Percentiles rank a stretch among this genome's conserved stretches.
Conservation (phyloP, 2,888 invertebrate genomes). For the Lasioglossum vierecki region DNA sequence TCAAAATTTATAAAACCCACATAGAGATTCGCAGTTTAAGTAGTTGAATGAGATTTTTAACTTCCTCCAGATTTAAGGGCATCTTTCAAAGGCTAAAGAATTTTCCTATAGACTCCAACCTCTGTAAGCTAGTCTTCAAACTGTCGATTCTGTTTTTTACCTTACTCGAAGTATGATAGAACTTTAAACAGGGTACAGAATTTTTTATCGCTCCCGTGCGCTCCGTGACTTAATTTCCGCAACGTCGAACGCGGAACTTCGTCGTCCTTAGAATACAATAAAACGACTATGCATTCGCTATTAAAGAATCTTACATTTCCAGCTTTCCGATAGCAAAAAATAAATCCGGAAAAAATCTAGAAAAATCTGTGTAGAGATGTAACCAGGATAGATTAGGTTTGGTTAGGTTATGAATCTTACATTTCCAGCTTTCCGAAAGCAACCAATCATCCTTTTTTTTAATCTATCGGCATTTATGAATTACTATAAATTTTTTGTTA, state of each 20-base stretch:
- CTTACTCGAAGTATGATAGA: background rate
- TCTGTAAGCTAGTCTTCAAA: background rate
- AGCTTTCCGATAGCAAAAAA: background rate
- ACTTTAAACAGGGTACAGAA: background rate
- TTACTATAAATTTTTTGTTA: too few relatives aligned
- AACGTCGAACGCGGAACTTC: background rate
- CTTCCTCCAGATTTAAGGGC: background rate
- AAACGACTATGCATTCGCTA: background rate
- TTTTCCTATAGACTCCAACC: background rate
- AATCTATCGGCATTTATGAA: too few relatives aligned
- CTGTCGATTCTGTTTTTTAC: background rate
- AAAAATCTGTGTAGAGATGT: too few relatives aligned
- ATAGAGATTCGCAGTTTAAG: background rate
- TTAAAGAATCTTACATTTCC: background rate
- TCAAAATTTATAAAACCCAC: background rate
- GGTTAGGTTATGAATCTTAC: too few relatives aligned
- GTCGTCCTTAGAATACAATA: background rate
- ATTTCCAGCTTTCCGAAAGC: background rate
- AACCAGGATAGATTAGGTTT: too few relatives aligned
- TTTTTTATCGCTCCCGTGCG: background rate
- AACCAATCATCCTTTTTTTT: too few relatives aligned
- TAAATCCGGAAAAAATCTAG: background rate
- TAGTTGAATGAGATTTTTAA: slow-evolving; percentile 1
- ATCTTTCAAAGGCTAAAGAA: background rate
- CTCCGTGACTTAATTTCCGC: background rate